These are phyloP conservation scores for Sebastes steindachneri DNA, from an alignment of 2,797 vertebrate species.

Conservation along the genomic window DNA sequence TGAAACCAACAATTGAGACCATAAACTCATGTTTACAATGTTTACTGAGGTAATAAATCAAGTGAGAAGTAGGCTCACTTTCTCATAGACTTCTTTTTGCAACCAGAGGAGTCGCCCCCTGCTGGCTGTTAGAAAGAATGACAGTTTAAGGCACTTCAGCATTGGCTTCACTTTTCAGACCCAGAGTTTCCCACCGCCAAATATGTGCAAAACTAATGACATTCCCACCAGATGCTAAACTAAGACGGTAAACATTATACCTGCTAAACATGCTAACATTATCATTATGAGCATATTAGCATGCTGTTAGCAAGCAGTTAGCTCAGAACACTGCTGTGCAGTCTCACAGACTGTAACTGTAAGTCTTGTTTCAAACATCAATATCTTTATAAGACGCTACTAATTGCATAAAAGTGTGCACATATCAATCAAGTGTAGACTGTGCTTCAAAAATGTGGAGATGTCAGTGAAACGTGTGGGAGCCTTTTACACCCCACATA, in stretches of 20 bases:
- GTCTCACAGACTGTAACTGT: background rate
- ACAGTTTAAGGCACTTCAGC: too few relatives aligned
- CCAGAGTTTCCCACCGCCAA: background rate
- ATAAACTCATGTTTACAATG: too few relatives aligned
- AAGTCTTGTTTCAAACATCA: background rate
- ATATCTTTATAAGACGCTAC: background rate
- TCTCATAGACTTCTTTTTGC: too few relatives aligned
- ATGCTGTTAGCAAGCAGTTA: background rate
- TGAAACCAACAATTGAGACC: fast-evolving
- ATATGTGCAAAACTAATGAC: background rate
- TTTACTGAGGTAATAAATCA: too few relatives aligned
- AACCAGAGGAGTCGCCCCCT: too few relatives aligned
- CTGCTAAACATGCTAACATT: background rate
- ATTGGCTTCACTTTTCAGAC: too few relatives aligned
- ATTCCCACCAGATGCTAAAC: background rate
- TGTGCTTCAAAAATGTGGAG: background rate
- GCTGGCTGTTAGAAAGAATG: too few relatives aligned
- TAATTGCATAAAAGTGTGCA: background rate
- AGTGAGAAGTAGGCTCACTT: too few relatives aligned
- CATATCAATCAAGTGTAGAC: background rate
- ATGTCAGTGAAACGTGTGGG: background rate
- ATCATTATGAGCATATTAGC: background rate
- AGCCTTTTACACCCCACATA: background rate
- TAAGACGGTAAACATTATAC: background rate
- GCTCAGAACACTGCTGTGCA: background rate